Conservation (phyloP, 2,797 vertebrate species). For the Psittacula derbiana region DNA sequence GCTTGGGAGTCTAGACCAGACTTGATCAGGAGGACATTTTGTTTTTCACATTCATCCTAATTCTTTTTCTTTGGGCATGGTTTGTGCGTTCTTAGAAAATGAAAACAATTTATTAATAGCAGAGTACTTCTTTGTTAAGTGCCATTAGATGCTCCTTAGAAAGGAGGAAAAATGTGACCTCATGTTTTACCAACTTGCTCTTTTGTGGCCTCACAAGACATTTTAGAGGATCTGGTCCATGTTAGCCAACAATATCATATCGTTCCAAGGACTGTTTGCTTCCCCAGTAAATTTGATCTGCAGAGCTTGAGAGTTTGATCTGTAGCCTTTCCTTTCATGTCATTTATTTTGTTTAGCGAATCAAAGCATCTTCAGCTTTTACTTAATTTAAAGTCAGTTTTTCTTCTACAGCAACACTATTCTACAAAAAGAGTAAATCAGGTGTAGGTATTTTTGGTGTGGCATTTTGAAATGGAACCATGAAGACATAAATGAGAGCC, state of each 20-base stretch:
- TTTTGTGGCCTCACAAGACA: neutral
- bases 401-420: neutral
- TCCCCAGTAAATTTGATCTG: neutral
- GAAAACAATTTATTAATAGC: neutral
- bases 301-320: neutral
- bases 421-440: neutral
- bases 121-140: neutral
- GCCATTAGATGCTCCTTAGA: neutral
- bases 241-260: neutral
- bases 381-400: neutral
- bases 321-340: neutral
- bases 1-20: neutral
- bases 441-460: neutral
- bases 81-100: neutral
- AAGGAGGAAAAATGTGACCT: neutral
- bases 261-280: neutral
- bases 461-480: neutral
- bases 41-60: neutral
- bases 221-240: neutral
- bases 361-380: neutral
- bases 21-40: fast-evolving
- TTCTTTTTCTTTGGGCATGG: neutral
- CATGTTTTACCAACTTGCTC: neutral
- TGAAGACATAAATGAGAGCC: neutral
- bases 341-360: neutral